Evolutionary conservation across 64 coral and sea anemone genomes (phyloP).

Genomic region (Montipora sp.): DNA sequence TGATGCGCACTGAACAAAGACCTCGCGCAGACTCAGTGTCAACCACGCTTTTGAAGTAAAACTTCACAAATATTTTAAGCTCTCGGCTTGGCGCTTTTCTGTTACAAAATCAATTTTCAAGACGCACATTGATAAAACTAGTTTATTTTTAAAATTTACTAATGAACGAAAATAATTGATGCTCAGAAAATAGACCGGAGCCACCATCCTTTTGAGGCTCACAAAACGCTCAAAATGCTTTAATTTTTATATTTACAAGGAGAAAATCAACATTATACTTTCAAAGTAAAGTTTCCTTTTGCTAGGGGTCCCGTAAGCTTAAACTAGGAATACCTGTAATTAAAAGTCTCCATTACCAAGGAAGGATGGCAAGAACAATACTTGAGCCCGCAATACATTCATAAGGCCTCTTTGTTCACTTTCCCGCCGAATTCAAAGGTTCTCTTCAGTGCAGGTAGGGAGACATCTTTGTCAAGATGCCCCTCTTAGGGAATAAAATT

Average conservation of each 20-base stretch:
- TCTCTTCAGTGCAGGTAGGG: conserved; percentile 19
- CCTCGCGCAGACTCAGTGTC: conserved; percentile 41
- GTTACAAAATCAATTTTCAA: background rate
- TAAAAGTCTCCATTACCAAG: no score
- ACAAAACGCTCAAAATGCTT: no score
- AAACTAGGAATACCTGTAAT: no score
- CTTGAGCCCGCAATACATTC: conserved; percentile 12
- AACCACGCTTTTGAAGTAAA: background rate
- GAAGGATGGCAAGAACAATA: background rate
- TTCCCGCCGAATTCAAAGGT: conserved; percentile 89
- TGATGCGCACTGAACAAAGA: conserved; percentile 45
- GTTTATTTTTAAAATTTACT: no score
- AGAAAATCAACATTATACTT: no score
- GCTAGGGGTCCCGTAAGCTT: no score
- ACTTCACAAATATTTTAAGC: background rate
- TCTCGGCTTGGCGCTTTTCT: background rate
- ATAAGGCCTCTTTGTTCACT: background rate
- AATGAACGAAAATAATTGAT: background rate
- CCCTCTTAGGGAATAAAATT: conserved; percentile 76
- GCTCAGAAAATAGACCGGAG: background rate
- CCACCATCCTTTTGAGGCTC: background rate
- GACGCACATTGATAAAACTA: background rate
- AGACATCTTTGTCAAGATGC: conserved; percentile 61
- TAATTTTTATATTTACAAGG: no score
- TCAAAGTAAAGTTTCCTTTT: no score